Conservation (phyloP, 92 coral and sea anemone species). For the Ricordea florida region DNA sequence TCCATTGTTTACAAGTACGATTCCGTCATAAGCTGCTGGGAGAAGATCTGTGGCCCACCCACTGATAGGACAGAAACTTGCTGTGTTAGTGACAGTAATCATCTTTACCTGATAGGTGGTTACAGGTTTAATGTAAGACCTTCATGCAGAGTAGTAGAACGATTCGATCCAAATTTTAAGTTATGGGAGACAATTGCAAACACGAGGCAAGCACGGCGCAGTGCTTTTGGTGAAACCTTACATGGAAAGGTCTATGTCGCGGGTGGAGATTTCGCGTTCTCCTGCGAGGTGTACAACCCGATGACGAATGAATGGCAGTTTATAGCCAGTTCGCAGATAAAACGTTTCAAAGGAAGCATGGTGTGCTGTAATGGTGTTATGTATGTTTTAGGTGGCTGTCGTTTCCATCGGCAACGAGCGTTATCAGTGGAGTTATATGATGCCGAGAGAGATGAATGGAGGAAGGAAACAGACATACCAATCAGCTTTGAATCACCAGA, state of each 20-base stretch:
- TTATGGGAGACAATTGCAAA: conserved; percentile 61
- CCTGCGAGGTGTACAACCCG: background rate
- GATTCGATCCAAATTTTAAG: conserved; percentile 76
- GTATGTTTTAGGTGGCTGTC: background rate
- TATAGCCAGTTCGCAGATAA: background rate
- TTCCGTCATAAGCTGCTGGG: background rate
- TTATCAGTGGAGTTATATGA: background rate
- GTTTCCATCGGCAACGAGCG: background rate
- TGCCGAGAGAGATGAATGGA: background rate
- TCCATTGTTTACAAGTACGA: background rate
- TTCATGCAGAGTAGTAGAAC: background rate
- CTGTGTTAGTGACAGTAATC: background rate
- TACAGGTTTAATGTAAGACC: no score
- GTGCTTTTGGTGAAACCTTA: conserved; percentile 7
- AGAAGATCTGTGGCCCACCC: background rate
- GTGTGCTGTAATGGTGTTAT: background rate
- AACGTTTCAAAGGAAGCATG: background rate
- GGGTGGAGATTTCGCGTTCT: background rate
- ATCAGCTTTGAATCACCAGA: background rate
- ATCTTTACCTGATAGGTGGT: background rate
- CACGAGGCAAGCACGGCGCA: conserved; percentile 19
- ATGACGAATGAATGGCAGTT: background rate
- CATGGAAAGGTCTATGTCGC: background rate
- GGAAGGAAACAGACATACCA: background rate
- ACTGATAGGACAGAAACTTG: background rate